Conservation (phyloP, 2,797 vertebrate species). For the Xiphophorus birchmanni region DNA sequence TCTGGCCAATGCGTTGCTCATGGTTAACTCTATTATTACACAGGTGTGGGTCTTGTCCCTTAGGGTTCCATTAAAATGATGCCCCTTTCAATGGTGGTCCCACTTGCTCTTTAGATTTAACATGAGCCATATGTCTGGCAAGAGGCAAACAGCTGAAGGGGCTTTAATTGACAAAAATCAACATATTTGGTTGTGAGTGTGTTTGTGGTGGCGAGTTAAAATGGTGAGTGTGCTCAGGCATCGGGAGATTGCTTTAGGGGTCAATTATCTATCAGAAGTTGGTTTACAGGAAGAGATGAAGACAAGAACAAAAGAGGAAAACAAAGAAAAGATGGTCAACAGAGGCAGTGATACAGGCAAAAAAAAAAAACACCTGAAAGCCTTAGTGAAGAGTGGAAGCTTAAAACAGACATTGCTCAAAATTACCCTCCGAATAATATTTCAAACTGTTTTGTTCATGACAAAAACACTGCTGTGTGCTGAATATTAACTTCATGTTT, state of each 20-base stretch:
- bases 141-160: conserved; percentile 85
- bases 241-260: conserved; percentile 64
- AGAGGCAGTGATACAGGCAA: not conserved
- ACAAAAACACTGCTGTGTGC: conserved; percentile 47
- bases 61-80: conserved; percentile 85
- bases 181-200: conserved; percentile 78
- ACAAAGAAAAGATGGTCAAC: conserved; percentile 17
- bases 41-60: conserved; percentile 84
- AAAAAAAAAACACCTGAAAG: conserved; percentile 19
- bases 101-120: conserved; percentile 83
- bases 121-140: conserved; percentile 85
- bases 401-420: not conserved
- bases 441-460: conserved; percentile 11
- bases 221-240: conserved; percentile 53
- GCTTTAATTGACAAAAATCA: conserved; percentile 87
- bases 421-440: conserved; percentile 12
- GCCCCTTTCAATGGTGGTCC: conserved; percentile 74
- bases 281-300: conserved; percentile 50
- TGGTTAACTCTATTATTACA: conserved; percentile 76
- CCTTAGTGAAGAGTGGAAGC: not conserved
- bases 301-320: conserved; percentile 23
- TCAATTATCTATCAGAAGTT: conserved; percentile 66
- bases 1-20: conserved; percentile 69
- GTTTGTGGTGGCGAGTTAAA: conserved; percentile 45
- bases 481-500: conserved; percentile 60